Conservation (phyloP, 2,797 vertebrate species). For the Spinibarbus caldwelli region DNA sequence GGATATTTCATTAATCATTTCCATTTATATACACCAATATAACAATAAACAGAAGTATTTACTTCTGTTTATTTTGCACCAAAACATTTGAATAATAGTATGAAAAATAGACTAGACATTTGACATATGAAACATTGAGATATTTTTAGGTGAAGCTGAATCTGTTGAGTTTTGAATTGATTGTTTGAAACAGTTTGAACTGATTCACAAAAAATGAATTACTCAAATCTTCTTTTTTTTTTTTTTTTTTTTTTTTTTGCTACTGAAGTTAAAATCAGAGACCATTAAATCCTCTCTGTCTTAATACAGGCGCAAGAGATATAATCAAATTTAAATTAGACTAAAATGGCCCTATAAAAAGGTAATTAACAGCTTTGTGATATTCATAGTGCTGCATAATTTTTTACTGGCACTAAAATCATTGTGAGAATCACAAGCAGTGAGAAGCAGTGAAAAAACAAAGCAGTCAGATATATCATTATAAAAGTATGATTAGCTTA, state of each 20-base stretch:
- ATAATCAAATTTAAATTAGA: neutral
- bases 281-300: neutral
- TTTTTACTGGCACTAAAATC: neutral
- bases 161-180: neutral
- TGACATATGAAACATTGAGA: neutral
- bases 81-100: neutral
- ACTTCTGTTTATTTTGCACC: neutral
- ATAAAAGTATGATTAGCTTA: neutral
- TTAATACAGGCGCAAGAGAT: neutral
- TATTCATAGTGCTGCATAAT: neutral
- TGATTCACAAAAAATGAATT: no score
- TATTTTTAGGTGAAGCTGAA: neutral
- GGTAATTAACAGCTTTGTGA: neutral
- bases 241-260: no score
- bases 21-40: neutral
- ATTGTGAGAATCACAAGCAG: neutral
- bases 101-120: neutral
- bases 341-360: neutral
- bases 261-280: neutral
- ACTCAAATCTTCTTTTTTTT: no score
- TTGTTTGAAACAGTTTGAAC: neutral
- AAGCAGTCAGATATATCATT: neutral
- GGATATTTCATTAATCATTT: neutral
- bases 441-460: neutral
- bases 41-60: neutral